Evolutionary conservation across 2,113 vertebrate genomes (phyloP), one percentile per base, ranked within the genome.

Genomic region (Triplophysa tibetana): DNA sequence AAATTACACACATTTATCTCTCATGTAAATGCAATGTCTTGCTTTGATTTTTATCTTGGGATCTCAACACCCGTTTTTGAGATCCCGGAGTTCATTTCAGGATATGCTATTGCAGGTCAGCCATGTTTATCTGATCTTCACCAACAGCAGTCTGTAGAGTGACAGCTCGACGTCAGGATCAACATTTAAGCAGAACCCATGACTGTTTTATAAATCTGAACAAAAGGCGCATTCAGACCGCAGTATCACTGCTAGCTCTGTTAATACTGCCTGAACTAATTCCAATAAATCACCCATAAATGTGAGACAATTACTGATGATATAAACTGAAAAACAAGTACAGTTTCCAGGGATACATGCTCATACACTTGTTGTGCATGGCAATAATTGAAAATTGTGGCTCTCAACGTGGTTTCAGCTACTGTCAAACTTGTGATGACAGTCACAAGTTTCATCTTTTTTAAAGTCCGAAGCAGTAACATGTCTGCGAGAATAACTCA

Each of bases 121-220:
- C n/a, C 26, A 17, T 2, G 63, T 70, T 50, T 23, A 69, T 38
- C 23, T 54, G 24, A 52, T 75, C n/a, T 11, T 17, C n/a, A 43
- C n/a, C 54, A 14, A 14, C 14, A 14, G 43, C 38, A 11, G 58
- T 13, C 56, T 45, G 45, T 52, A 50, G 54, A 74, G 29, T 58
- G 64, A 23, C 41, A 38, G 14, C 24, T 4, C 26, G 60, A 6
- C 41, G 38, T 60, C 23, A 66, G 38, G n/a, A 29, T 65, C n/a
- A 78, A n/a, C 43, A 5, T 14, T 29, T 5, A 8, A 19, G 29
- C 41, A 58, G 70, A 67, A 29, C 81, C 43, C 77, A 69, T 79
- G 70, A 83, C 81, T 79, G 76, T 56, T 75, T 54, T 75, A n/a
- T 70, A 56, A 64, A 56, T 56, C 1, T 12, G 52, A 75, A 82